Conservation (phyloP, 2,888 invertebrate genomes). For the Idaea straminata region DNA sequence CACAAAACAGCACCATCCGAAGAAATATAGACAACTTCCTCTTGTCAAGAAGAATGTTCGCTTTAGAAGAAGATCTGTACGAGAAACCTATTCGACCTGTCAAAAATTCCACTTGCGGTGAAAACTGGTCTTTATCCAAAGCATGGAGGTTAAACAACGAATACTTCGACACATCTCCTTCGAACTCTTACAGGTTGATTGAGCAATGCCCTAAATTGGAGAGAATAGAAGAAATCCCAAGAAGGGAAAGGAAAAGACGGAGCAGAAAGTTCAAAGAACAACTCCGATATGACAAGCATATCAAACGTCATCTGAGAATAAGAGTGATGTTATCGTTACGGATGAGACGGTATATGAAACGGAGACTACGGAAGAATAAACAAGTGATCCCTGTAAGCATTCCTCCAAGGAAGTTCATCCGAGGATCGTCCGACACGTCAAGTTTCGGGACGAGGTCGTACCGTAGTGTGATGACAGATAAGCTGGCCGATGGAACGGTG, state of each 20-base stretch:
- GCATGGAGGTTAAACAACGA: slow-evolving; percentile 70
- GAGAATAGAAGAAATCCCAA: slow-evolving; percentile 66
- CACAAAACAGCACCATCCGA: slow-evolving; percentile 63
- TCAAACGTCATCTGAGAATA: slow-evolving; percentile 83
- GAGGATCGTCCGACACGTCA: slow-evolving; percentile 57
- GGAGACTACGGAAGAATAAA: slow-evolving; percentile 50
- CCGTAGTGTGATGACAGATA: slow-evolving; percentile 66
- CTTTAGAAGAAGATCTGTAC: slow-evolving; percentile 68
- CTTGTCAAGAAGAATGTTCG: slow-evolving; percentile 62
- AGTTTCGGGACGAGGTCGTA: slow-evolving; percentile 71
- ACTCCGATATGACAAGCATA: slow-evolving; percentile 78
- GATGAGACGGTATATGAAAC: slow-evolving; percentile 78
- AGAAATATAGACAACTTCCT: slow-evolving; percentile 69
- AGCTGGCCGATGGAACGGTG: slow-evolving; percentile 64
- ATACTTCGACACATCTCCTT: slow-evolving; percentile 56
- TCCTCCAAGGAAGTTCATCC: slow-evolving; percentile 60
- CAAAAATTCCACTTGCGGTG: slow-evolving; percentile 64
- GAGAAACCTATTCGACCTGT: slow-evolving; percentile 65
- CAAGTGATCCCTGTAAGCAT: slow-evolving; percentile 49
- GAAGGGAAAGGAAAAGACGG: slow-evolving; percentile 50
- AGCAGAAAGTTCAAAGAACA: slow-evolving; percentile 70
- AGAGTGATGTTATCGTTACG: slow-evolving; percentile 84
- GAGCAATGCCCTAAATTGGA: slow-evolving; percentile 51
- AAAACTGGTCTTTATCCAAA: slow-evolving; percentile 77
- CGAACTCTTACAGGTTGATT: slow-evolving; percentile 48